Evolutionary conservation across 1,140 invertebrate genomes (phyloP).

Genomic region (Helicoverpa armigera): DNA sequence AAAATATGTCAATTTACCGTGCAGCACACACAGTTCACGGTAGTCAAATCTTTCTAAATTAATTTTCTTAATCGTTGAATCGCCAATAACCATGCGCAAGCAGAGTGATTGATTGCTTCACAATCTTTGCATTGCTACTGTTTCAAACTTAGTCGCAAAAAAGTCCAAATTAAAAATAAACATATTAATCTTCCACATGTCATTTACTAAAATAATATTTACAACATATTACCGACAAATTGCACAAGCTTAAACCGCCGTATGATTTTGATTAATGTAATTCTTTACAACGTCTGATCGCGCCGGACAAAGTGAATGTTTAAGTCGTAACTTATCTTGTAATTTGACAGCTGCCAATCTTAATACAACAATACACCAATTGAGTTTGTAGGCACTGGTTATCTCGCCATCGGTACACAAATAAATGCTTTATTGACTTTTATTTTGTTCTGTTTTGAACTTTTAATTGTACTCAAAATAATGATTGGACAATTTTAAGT

Average conservation of each 20-base stretch:
- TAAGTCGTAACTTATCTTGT: slow-evolving; percentile 38
- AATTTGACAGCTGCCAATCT: slow-evolving; percentile 50
- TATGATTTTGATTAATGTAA: slow-evolving; percentile 47
- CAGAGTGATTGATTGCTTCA: too few species aligned
- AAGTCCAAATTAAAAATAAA: neutral
- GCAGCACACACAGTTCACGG: too few species aligned
- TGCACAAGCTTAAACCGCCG: slow-evolving; percentile 29
- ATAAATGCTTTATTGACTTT: slow-evolving; percentile 14
- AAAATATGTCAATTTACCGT: too few species aligned
- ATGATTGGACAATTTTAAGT: too few species aligned
- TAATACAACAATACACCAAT: slow-evolving; percentile 45
- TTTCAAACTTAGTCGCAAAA: neutral
- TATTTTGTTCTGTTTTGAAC: neutral
- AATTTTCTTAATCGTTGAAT: too few species aligned
- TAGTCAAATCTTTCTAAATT: too few species aligned
- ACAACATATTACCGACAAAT: slow-evolving; percentile 13
- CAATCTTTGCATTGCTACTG: too few species aligned
- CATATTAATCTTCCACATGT: slow-evolving; percentile 22
- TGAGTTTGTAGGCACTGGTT: slow-evolving; percentile 45
- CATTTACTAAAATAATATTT: slow-evolving; percentile 30
- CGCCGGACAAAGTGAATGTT: slow-evolving; percentile 42
- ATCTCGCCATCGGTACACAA: slow-evolving; percentile 20
- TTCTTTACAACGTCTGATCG: slow-evolving; percentile 36
- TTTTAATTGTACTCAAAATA: neutral
- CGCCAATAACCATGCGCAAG: too few species aligned